phyloP scores from a whole-genome alignment of 2,888 invertebrate genomes.

The Heliconius charithonia region DNA sequence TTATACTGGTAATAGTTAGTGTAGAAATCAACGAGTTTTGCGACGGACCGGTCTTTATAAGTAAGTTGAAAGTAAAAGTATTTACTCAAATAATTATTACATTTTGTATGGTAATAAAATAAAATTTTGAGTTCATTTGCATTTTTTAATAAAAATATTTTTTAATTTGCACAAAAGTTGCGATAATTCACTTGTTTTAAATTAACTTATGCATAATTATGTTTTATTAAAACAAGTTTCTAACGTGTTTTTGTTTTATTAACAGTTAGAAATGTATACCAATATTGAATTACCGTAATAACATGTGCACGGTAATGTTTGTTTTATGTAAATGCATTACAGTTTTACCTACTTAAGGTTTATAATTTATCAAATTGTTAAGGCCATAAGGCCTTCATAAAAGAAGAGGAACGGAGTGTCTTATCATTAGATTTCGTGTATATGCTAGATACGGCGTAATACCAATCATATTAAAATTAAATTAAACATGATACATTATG shows the following conservation, averaged over 20 bases:
- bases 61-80: conserved; percentile 39
- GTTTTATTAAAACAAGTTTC: neutral
- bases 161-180: neutral
- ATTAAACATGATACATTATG: too few relatives aligned
- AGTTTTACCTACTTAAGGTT: too few relatives aligned
- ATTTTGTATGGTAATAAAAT: neutral
- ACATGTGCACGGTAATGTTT: too few relatives aligned
- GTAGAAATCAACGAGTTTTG: conserved; percentile 40
- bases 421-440: neutral
- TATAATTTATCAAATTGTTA: neutral
- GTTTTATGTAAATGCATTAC: too few relatives aligned
- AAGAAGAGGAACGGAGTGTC: neutral
- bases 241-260: neutral
- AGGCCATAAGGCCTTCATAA: neutral
- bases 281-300: too few relatives aligned
- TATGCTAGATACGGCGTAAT: too few relatives aligned
- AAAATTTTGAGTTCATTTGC: neutral
- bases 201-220: neutral
- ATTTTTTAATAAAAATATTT: neutral
- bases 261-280: too few relatives aligned
- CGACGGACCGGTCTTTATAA: conserved; percentile 40
- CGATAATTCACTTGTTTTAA: neutral
- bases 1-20: conserved; percentile 31
- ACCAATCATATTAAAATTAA: too few relatives aligned
- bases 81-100: conserved; percentile 7